A percentile compares a stretch with the other conserved stretches of the same genome.
Evolutionary conservation across 2,888 invertebrate species (phyloP).

Genomic region (Sisyra nigra): DNA sequence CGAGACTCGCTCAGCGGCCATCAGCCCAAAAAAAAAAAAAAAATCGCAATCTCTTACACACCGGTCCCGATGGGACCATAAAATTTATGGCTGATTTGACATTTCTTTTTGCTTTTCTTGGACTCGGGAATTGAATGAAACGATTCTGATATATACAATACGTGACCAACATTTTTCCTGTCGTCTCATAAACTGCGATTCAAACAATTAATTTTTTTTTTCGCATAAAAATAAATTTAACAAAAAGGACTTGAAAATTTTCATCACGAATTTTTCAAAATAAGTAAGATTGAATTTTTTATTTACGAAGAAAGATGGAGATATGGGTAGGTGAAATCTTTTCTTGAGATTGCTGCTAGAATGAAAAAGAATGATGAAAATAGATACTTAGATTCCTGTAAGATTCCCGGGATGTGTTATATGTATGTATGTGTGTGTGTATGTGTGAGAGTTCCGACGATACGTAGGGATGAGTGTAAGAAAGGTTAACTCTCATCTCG

Average conservation of each 20-base stretch:
- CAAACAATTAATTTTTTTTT: too few species aligned
- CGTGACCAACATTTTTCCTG: not conserved
- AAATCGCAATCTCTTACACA: slow-evolving; percentile 20
- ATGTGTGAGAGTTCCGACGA: too few species aligned
- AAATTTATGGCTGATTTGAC: slow-evolving; percentile 39
- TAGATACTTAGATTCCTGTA: too few species aligned
- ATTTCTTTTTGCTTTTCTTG: slow-evolving; percentile 18
- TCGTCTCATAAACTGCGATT: too few species aligned
- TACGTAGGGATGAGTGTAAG: too few species aligned
- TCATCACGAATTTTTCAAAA: not conserved
- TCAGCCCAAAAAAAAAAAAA: slow-evolving; percentile 13
- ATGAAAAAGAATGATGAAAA: too few species aligned
- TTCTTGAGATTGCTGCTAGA: not conserved
- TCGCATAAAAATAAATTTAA: not conserved
- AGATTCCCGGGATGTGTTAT: too few species aligned
- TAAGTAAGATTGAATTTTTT: not conserved
- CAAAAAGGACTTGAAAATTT: not conserved
- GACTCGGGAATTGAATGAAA: too few species aligned
- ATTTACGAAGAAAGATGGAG: not conserved
- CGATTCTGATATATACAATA: too few species aligned
- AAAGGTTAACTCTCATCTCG: too few species aligned
- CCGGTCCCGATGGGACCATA: slow-evolving; percentile 30
- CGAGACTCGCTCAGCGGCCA: slow-evolving; percentile 13
- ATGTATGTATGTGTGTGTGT: too few species aligned
- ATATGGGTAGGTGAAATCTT: not conserved